phyloP scores from a whole-genome alignment of 2,113 vertebrate species.

The Pampusana beccarii region DNA sequence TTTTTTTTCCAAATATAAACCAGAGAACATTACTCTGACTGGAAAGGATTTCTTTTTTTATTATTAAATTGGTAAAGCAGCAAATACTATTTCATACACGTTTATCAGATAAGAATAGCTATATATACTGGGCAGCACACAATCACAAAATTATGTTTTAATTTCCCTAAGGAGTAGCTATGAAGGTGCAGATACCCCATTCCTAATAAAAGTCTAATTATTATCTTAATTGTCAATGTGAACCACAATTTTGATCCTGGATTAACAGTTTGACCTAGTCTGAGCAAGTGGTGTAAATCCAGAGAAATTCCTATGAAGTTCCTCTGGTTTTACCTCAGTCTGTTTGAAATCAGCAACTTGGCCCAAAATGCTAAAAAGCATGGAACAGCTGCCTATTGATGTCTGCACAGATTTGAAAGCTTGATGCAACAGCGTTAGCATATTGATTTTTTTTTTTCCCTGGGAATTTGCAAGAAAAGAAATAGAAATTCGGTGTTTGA shows the following conservation, averaged over 20 bases:
- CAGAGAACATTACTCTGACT: conserved; percentile 15
- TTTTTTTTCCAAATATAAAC: conserved; percentile 43
- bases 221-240: background rate
- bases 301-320: background rate
- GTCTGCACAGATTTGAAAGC: conserved; percentile 37
- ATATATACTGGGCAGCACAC: background rate
- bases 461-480: conserved; percentile 1
- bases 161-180: background rate
- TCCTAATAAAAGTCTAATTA: background rate
- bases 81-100: background rate
- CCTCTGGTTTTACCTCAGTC: background rate
- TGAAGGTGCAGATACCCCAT: background rate
- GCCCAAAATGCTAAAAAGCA: conserved; percentile 20
- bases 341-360: conserved; percentile 37
- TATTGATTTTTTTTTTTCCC: background rate
- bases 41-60: conserved; percentile 9
- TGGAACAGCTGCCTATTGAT: conserved; percentile 1
- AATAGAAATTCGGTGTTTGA: conserved; percentile 56
- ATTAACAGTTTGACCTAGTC: background rate
- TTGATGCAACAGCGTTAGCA: conserved; percentile 1
- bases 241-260: background rate
- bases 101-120: background rate
- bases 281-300: background rate
- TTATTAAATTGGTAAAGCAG: background rate
- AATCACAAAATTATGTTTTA: background rate